Conservation (phyloP, 2,888 invertebrate genomes). For the Pristionchus japonicus region DNA sequence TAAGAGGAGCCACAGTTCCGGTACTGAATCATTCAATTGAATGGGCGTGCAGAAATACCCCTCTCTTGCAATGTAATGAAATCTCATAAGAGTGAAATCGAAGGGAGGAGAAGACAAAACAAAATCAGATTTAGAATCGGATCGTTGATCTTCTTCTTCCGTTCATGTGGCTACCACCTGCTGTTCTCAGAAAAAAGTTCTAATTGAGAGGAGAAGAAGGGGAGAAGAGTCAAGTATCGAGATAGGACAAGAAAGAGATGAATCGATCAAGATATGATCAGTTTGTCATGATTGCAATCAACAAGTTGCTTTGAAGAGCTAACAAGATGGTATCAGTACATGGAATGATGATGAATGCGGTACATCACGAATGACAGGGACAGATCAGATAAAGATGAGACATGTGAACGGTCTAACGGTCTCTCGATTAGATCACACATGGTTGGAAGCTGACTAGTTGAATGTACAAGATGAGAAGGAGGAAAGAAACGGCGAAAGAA, state of each 20-base stretch:
- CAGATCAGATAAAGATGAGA: not conserved
- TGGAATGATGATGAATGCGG: not conserved
- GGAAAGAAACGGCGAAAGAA: not conserved
- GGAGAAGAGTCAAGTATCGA: not conserved
- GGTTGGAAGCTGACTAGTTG: not conserved
- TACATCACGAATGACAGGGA: not conserved
- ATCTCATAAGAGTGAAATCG: conserved; percentile 17
- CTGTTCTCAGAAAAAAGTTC: not conserved
- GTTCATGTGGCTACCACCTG: conserved; percentile 28
- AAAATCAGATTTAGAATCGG: not conserved
- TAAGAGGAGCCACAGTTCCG: not conserved
- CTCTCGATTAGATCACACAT: not conserved
- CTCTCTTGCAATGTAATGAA: not conserved
- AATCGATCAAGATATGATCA: not conserved
- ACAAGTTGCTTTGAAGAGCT: not conserved
- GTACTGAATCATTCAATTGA: conserved; percentile 9
- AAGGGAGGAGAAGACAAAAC: conserved; percentile 12
- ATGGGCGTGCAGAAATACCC: not conserved
- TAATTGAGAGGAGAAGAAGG: not conserved
- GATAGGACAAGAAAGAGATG: not conserved
- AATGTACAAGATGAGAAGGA: not conserved
- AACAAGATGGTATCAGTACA: not conserved
- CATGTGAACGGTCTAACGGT: not conserved
- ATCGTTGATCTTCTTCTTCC: not conserved
- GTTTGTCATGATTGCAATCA: not conserved